Percentiles rank a stretch among this genome's conserved stretches.
Evolutionary conservation across 2,888 invertebrate genomes (phyloP).

Genomic region (Microlaimidae sp.): DNA sequence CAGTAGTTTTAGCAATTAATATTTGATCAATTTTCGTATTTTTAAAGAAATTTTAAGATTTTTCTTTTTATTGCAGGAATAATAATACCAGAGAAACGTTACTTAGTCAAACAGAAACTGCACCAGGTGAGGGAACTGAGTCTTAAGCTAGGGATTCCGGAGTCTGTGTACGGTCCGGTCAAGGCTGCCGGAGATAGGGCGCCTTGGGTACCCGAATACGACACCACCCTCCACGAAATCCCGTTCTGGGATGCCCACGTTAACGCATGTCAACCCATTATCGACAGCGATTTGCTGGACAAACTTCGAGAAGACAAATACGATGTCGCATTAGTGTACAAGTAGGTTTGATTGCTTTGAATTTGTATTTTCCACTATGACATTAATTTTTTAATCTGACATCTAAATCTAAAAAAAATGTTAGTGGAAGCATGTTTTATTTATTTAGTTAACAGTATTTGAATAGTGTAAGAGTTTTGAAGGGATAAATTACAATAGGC

Average conservation of each 20-base stretch:
- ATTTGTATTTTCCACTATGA: too few relatives aligned
- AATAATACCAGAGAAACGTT: conserved; percentile 33
- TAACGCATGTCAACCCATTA: conserved; percentile 18
- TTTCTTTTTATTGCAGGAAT: too few relatives aligned
- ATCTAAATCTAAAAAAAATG: too few relatives aligned
- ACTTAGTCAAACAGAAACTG: conserved; percentile 28
- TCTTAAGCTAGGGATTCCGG: conserved; percentile 19
- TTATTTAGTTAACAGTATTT: too few relatives aligned
- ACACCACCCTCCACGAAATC: background rate
- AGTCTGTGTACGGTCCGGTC: conserved; percentile 24
- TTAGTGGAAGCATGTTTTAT: too few relatives aligned
- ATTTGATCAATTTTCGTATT: too few relatives aligned
- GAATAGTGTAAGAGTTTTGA: too few relatives aligned
- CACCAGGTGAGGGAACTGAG: conserved; percentile 31
- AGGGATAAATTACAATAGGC: too few relatives aligned
- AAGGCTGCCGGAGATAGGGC: conserved; percentile 20
- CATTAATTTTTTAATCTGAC: too few relatives aligned
- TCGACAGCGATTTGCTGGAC: conserved; percentile 31
- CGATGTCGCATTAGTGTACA: conserved; percentile 30
- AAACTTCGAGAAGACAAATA: conserved; percentile 25
- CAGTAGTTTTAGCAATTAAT: too few relatives aligned
- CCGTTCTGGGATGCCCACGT: conserved; percentile 4
- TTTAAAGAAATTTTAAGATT: too few relatives aligned
- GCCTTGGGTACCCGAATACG: background rate
- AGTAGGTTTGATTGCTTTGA: too few relatives aligned